phyloP scores from a whole-genome alignment of 30 jellyfish, hydroid and myxozoan species.

The Chrysaora quinquecirrha region DNA sequence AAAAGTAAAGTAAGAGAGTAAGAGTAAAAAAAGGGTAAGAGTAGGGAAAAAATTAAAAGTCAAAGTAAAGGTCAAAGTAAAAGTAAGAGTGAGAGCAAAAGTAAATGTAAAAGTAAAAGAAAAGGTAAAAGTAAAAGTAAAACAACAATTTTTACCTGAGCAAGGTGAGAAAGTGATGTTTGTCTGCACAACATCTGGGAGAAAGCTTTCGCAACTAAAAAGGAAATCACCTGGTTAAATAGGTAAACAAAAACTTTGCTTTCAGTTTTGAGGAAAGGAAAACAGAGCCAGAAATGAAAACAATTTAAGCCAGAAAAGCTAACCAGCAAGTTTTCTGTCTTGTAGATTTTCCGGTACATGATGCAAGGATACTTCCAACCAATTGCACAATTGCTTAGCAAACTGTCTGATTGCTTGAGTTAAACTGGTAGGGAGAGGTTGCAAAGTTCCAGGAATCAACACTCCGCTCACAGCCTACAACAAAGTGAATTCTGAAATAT shows the following conservation, averaged over 20 bases:
- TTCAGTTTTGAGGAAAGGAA: too few relatives aligned
- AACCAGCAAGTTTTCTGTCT: constrained; percentile 83
- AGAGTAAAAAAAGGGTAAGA: background rate
- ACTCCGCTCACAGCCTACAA: constrained; percentile 97
- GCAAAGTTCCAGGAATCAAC: constrained; percentile 89
- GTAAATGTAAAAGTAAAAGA: background rate
- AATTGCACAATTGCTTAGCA: constrained; percentile 90
- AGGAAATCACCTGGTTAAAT: background rate
- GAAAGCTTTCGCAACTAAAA: constrained; percentile 94
- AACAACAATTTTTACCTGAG: too few relatives aligned
- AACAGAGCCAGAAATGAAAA: too few relatives aligned
- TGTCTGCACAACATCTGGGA: constrained; percentile 91
- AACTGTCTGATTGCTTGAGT: constrained; percentile 98
- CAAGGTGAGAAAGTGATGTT: constrained; percentile 96
- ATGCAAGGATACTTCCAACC: constrained; percentile 88
- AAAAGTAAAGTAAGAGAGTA: too few relatives aligned
- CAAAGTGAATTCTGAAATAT: too few relatives aligned
- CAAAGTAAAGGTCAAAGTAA: background rate
- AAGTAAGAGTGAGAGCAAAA: background rate
- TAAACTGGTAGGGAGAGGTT: constrained; percentile 98
- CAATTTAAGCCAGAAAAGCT: too few relatives aligned
- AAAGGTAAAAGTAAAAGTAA: background rate
- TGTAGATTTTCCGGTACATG: constrained; percentile 89
- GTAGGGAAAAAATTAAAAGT: background rate
- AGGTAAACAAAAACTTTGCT: background rate